Evolutionary conservation across 2,888 invertebrate species (phyloP).

Genomic region (Nephrotoma guestfalica): DNA sequence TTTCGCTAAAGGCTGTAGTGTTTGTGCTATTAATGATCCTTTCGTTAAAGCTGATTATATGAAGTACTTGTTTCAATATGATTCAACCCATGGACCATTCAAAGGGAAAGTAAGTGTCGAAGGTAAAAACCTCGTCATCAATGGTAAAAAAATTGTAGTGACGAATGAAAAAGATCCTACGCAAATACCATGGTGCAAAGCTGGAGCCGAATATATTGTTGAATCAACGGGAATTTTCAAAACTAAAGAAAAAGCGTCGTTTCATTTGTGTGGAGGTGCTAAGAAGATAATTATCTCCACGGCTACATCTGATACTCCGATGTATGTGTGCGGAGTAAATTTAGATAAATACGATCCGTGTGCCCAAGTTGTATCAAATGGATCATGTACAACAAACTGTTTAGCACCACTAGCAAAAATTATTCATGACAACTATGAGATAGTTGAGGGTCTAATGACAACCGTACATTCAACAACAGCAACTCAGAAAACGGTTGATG

Average conservation of each 20-base stretch:
- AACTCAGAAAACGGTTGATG: constrained; percentile 95
- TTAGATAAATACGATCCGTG: constrained; percentile 72
- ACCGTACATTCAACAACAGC: constrained; percentile 95
- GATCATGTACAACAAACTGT: constrained; percentile 98
- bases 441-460: constrained; percentile 92
- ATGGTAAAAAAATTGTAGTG: constrained; percentile 75
- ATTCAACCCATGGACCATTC: constrained; percentile 96
- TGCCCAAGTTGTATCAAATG: constrained; percentile 79
- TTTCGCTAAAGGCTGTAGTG: constrained; percentile 61
- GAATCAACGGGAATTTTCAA: constrained; percentile 99
- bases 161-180: constrained; percentile 72
- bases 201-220: constrained; percentile 91
- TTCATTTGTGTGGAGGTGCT: constrained; percentile 81
- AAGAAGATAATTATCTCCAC: constrained; percentile 97
- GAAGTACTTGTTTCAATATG: constrained; percentile 97
- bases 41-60: constrained; percentile 94
- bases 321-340: constrained; percentile 97
- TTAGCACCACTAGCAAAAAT: constrained; percentile 95
- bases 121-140: constrained; percentile 64
- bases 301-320: constrained; percentile 95
- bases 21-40: constrained; percentile 93
- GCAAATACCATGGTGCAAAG: constrained; percentile 78
- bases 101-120: constrained; percentile 71
- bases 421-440: constrained; percentile 89
- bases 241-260: constrained; percentile 78